Evolutionary conservation across 1,140 invertebrate species (phyloP).

Genomic region (Adoxophyes honmai): DNA sequence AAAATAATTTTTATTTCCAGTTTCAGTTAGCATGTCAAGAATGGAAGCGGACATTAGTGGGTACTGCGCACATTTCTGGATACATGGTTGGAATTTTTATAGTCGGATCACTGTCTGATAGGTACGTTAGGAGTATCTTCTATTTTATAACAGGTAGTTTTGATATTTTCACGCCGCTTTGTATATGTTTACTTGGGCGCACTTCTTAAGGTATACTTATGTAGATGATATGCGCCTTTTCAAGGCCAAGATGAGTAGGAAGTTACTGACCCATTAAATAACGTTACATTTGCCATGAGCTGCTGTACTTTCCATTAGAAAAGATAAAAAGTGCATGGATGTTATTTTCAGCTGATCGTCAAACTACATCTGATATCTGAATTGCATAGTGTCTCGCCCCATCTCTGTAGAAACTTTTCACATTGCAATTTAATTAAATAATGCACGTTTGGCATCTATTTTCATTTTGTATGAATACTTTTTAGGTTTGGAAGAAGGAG

Average conservation of each 20-base stretch:
- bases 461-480: neutral
- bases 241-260: no score
- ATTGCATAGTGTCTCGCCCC: no score
- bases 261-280: no score
- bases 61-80: conserved; percentile 75
- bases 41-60: conserved; percentile 81
- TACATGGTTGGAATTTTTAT: conserved; percentile 52
- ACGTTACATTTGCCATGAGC: no score
- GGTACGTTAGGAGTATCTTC: conserved; percentile 24
- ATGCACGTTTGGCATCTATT: no score
- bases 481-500: conserved; percentile 17
- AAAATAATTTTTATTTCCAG: conserved; percentile 16
- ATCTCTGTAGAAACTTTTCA: no score
- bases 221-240: no score
- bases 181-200: no score
- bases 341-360: neutral
- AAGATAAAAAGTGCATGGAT: neutral
- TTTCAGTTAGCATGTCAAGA: conserved; percentile 47
- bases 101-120: conserved; percentile 53
- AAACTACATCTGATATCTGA: neutral
- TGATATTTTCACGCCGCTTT: no score
- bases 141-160: no score
- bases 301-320: neutral
- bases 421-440: no score
- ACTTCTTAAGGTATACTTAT: no score